Evolutionary conservation across 2,113 vertebrate species (phyloP).

Genomic region (Tragulus kanchil): DNA sequence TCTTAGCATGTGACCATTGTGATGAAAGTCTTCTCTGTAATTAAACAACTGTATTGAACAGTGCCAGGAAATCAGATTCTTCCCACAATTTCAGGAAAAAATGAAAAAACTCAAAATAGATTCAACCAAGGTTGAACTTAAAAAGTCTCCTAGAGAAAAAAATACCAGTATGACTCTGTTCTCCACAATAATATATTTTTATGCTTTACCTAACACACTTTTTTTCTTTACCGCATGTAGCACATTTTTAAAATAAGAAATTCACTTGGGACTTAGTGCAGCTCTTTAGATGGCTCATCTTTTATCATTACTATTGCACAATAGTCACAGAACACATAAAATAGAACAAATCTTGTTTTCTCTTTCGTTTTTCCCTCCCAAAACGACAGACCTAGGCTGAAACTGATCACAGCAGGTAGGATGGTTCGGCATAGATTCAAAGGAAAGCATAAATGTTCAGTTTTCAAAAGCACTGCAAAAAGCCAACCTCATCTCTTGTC

Average conservation of each 20-base stretch:
- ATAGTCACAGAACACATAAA: constrained; percentile 64
- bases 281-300: constrained; percentile 67
- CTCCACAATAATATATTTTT: constrained; percentile 61
- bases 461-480: constrained; percentile 76
- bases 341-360: constrained; percentile 73
- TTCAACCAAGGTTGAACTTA: constrained; percentile 50
- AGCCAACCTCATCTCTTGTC: constrained; percentile 69
- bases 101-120: constrained; percentile 45
- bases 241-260: constrained; percentile 71
- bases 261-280: constrained; percentile 58
- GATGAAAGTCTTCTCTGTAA: constrained; percentile 51
- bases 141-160: constrained; percentile 31
- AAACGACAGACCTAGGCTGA: constrained; percentile 60
- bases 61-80: constrained; percentile 15
- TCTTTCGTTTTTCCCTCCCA: neutral
- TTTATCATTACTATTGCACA: constrained; percentile 72
- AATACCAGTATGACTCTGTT: constrained; percentile 40
- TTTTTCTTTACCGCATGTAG: constrained; percentile 37
- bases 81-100: constrained; percentile 10
- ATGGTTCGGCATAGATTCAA: constrained; percentile 67
- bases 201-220: constrained; percentile 50
- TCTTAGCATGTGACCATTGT: neutral
- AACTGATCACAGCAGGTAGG: constrained; percentile 77
- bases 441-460: constrained; percentile 77
- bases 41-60: constrained; percentile 40